Evolutionary conservation across 2,113 vertebrate species (phyloP).

Genomic region (Nipponia nippon): DNA sequence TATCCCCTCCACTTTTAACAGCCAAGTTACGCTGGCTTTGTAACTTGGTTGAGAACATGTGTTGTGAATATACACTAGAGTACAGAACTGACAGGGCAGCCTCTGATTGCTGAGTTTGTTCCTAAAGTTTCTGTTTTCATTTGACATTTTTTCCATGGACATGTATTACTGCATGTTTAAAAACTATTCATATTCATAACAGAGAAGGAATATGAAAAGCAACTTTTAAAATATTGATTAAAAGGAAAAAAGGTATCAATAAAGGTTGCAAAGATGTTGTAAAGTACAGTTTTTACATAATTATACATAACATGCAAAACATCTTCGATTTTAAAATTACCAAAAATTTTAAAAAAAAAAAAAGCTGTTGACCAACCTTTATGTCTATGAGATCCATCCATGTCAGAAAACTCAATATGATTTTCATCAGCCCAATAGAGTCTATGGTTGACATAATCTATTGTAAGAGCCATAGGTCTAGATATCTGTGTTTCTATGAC

Average conservation of each 20-base stretch:
- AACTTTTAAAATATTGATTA: neutral
- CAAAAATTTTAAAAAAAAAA: neutral
- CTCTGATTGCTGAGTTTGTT: neutral
- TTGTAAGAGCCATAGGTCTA: slow-evolving; percentile 90
- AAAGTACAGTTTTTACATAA: neutral
- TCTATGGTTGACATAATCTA: slow-evolving; percentile 94
- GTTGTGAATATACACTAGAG: neutral
- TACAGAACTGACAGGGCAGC: neutral
- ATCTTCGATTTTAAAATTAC: neutral
- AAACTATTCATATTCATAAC: neutral
- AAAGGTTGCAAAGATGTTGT: neutral
- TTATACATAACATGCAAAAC: neutral
- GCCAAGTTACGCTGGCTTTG: neutral
- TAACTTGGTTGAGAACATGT: neutral
- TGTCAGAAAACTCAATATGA: slow-evolving; percentile 94
- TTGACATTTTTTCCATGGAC: neutral
- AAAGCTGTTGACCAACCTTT: slow-evolving; percentile 78
- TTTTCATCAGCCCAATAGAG: slow-evolving; percentile 97
- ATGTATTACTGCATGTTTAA: rapidly evolving
- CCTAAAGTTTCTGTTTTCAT: neutral
- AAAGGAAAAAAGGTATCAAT: neutral
- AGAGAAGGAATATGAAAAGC: neutral
- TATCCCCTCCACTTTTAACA: neutral
- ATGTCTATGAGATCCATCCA: slow-evolving; percentile 90
- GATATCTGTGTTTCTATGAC: slow-evolving; percentile 91